Conservation (phyloP, 2,113 vertebrate genomes). For the Callipepla californica region DNA sequence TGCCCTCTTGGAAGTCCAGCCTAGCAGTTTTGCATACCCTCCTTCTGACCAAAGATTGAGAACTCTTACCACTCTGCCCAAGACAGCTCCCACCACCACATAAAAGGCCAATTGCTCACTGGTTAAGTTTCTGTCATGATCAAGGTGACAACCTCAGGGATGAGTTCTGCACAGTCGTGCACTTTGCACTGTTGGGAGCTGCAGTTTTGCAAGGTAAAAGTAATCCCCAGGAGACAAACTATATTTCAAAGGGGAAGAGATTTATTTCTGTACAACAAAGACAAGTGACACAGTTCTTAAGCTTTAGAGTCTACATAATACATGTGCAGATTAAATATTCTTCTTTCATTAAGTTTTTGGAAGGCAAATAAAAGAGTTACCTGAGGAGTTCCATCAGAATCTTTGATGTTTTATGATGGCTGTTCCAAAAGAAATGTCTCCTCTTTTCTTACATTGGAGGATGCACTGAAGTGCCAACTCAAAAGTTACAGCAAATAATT, state of each 20-base stretch:
- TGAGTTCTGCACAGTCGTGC: neutral
- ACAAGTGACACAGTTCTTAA: neutral
- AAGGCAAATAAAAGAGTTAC: neutral
- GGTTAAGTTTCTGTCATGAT: neutral
- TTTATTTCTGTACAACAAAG: neutral
- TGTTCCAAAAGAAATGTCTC: neutral
- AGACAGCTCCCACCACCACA: no score
- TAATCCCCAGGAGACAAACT: neutral
- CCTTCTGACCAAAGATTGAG: no score
- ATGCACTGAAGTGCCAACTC: no score
- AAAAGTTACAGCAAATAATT: no score
- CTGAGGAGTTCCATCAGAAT: neutral
- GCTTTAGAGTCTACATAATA: neutral
- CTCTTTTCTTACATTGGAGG: neutral
- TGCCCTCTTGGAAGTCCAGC: no score
- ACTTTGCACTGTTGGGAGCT: neutral
- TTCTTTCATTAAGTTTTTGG: neutral
- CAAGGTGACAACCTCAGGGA: neutral
- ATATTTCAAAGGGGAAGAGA: neutral
- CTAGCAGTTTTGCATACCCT: no score
- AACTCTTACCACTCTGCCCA: no score
- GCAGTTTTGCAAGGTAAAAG: neutral
- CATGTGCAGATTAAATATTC: neutral
- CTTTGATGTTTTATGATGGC: neutral
- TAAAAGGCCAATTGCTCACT: neutral